A percentile compares a stretch with the other conserved stretches of the same genome.
These are phyloP conservation scores for Mesitornis unicolor DNA, from an alignment of 2,113 vertebrate genomes.

Conservation along the genomic window DNA sequence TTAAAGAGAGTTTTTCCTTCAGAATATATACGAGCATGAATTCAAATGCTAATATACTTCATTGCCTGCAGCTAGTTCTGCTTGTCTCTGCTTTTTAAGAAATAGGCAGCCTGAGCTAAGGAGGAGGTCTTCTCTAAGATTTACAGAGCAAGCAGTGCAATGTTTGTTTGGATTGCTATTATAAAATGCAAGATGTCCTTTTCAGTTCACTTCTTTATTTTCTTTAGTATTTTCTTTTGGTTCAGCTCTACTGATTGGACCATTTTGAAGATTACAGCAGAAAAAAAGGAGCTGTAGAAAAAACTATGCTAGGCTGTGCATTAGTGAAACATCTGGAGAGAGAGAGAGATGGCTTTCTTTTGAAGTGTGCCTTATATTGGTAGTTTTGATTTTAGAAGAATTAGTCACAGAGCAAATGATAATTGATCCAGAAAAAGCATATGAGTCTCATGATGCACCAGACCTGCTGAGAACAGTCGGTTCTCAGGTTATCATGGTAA, in stretches of 20 bases:
- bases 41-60: constrained; percentile 35
- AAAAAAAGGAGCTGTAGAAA: too few species aligned
- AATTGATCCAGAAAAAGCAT: background rate
- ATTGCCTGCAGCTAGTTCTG: constrained; percentile 18
- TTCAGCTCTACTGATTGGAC: background rate
- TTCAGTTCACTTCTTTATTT: background rate
- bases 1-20: background rate
- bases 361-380: background rate
- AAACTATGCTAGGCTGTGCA: background rate
- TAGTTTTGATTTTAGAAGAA: constrained; percentile 5
- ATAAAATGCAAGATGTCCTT: background rate
- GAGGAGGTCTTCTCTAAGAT: background rate
- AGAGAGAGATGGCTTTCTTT: background rate
- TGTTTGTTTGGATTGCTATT: background rate
- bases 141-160: background rate
- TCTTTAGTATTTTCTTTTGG: background rate
- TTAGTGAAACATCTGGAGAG: background rate
- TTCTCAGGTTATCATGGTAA: background rate
- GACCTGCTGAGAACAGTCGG: background rate
- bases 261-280: background rate
- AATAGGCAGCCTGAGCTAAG: background rate
- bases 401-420: background rate
- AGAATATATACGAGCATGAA: background rate
- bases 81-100: constrained; percentile 40
- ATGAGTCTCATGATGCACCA: background rate